phyloP scores from a whole-genome alignment of 2,888 invertebrate genomes.

The Drosophila longiperda region DNA sequence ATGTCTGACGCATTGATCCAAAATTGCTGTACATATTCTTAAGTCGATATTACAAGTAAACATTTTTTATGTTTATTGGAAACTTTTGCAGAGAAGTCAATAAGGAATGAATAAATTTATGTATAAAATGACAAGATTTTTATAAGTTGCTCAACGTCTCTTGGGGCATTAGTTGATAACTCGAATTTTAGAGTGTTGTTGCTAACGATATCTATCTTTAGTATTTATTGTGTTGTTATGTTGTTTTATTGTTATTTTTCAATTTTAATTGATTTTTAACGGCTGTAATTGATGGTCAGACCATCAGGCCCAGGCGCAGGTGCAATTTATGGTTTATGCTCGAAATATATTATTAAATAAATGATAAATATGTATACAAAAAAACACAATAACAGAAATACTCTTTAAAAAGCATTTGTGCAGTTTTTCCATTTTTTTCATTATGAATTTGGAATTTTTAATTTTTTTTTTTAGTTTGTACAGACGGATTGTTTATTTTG shows the following conservation, averaged over 20 bases:
- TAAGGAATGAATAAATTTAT: background rate
- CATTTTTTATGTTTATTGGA: background rate
- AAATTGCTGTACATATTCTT: background rate
- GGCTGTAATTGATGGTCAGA: slow-evolving; percentile 48
- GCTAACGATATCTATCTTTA: background rate
- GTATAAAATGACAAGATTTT: background rate
- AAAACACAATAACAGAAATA: slow-evolving; percentile 13
- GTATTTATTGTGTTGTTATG: background rate
- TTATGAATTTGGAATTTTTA: background rate
- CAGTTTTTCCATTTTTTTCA: slow-evolving; percentile 25
- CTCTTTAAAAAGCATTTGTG: slow-evolving; percentile 23
- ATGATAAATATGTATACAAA: slow-evolving; percentile 14
- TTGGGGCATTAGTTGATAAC: background rate
- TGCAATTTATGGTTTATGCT: slow-evolving; percentile 58
- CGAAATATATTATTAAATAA: slow-evolving; percentile 22
- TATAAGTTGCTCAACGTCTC: background rate
- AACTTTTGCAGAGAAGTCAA: background rate
- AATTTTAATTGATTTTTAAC: slow-evolving; percentile 56
- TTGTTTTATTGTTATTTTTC: slow-evolving; percentile 11
- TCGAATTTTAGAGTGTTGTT: background rate
- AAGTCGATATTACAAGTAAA: background rate
- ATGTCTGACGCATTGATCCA: background rate
- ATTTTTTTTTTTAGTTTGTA: slow-evolving; percentile 18
- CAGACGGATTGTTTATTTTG: slow-evolving; percentile 24
- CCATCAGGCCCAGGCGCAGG: slow-evolving; percentile 41